phyloP scores from a whole-genome alignment of 2,888 invertebrate genomes.

The Stenotaenia linearis region DNA sequence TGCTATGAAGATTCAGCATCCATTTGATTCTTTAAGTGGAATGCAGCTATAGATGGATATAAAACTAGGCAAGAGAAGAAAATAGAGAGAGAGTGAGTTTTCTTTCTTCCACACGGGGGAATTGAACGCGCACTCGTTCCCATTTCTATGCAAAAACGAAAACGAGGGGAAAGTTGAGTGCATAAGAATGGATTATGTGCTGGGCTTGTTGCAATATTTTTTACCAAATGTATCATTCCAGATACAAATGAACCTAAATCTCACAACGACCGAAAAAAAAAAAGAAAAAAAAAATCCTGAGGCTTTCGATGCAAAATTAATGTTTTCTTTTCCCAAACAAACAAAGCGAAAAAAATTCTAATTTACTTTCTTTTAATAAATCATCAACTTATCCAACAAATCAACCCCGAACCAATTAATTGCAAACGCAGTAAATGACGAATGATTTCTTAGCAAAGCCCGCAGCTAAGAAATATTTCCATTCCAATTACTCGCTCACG shows the following conservation, averaged over 20 bases:
- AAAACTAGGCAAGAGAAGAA: slow-evolving; percentile 8
- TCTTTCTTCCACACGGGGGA: background rate
- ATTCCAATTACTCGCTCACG: background rate
- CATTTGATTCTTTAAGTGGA: slow-evolving; percentile 26
- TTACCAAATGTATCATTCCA: background rate
- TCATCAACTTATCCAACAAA: background rate
- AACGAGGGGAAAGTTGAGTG: slow-evolving; percentile 26
- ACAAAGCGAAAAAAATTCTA: too few relatives aligned
- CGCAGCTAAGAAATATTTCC: background rate
- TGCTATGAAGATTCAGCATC: slow-evolving; percentile 23
- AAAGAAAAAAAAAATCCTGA: background rate
- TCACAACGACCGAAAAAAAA: background rate
- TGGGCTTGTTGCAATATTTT: background rate
- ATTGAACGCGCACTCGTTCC: slow-evolving; percentile 15
- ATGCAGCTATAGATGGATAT: slow-evolving; percentile 13
- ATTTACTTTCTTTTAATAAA: too few relatives aligned
- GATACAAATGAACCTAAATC: slow-evolving; percentile 19
- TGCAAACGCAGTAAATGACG: background rate
- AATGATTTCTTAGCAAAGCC: background rate
- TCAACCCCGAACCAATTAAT: background rate
- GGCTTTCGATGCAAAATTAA: background rate
- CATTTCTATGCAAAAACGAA: slow-evolving; percentile 26
- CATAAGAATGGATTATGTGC: slow-evolving; percentile 18
- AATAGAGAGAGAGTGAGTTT: background rate
- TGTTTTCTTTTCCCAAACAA: background rate